Percentiles rank a stretch among this genome's conserved stretches.
phyloP scores from a whole-genome alignment of 2,888 invertebrate species.

The Pollenia labialis region DNA sequence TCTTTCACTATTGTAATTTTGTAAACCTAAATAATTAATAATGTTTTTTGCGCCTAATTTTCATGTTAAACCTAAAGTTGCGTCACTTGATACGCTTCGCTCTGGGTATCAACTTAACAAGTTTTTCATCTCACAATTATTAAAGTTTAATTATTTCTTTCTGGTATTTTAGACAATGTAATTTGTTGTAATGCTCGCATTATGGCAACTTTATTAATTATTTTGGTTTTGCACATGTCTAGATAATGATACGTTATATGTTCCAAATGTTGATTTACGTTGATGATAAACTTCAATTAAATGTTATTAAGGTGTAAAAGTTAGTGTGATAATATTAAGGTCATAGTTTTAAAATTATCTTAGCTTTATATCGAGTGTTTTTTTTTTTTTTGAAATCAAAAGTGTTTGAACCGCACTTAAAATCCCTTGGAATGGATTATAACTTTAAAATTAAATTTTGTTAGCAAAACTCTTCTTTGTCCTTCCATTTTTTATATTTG shows the following conservation, averaged over 20 bases:
- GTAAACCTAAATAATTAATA: slow-evolving; percentile 37
- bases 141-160: slow-evolving; percentile 12
- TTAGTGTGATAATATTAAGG: background rate
- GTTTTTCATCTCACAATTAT: slow-evolving; percentile 13
- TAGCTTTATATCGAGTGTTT: too few relatives aligned
- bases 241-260: slow-evolving; percentile 35
- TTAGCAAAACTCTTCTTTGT: background rate
- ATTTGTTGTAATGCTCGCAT: slow-evolving; percentile 20
- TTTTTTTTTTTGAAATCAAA: too few relatives aligned
- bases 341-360: too few relatives aligned
- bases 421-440: background rate
- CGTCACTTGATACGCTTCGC: slow-evolving; percentile 37
- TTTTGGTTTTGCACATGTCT: background rate
- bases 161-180: slow-evolving; percentile 31
- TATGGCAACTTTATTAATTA: slow-evolving; percentile 2
- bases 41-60: slow-evolving; percentile 42
- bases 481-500: too few relatives aligned
- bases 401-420: background rate
- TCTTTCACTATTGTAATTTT: slow-evolving; percentile 5
- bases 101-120: slow-evolving; percentile 54
- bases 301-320: background rate
- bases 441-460: background rate
- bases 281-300: slow-evolving; percentile 3
- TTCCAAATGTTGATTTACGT: slow-evolving; percentile 25
- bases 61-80: slow-evolving; percentile 45